Conservation (phyloP, 2,888 invertebrate species). For the Lasius fuliginosus region DNA sequence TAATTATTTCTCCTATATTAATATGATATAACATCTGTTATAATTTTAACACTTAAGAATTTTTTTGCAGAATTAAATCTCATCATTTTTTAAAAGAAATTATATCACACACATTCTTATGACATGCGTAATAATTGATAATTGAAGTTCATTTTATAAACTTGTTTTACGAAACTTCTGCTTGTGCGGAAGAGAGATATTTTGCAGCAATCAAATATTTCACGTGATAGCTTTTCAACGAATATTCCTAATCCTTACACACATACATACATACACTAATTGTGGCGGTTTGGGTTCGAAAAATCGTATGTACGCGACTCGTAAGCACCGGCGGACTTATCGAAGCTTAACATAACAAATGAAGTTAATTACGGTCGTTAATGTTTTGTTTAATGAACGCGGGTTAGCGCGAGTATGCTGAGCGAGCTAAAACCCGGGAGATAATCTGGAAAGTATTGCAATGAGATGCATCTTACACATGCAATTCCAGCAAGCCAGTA, state of each 20-base stretch:
- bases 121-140: background rate
- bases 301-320: background rate
- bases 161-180: background rate
- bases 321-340: slow-evolving; percentile 61
- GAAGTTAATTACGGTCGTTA: slow-evolving; percentile 41
- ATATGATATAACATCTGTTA: background rate
- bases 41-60: background rate
- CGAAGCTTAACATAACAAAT: slow-evolving; percentile 64
- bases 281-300: background rate
- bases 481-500: background rate
- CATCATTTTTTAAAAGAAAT: background rate
- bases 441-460: slow-evolving; percentile 29
- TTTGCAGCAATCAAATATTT: background rate
- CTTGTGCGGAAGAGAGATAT: background rate
- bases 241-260: slow-evolving; percentile 5
- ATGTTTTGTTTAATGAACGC: slow-evolving; percentile 45
- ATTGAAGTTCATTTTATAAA: background rate
- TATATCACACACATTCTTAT: background rate
- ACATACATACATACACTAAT: background rate
- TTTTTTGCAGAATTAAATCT: background rate
- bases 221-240: background rate
- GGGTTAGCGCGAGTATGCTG: slow-evolving; percentile 19
- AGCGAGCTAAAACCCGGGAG: background rate
- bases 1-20: background rate
- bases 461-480: slow-evolving; percentile 16